These are phyloP conservation scores for Eublepharis macularius DNA, from an alignment of 2,113 vertebrate species.

Conservation along the genomic window DNA sequence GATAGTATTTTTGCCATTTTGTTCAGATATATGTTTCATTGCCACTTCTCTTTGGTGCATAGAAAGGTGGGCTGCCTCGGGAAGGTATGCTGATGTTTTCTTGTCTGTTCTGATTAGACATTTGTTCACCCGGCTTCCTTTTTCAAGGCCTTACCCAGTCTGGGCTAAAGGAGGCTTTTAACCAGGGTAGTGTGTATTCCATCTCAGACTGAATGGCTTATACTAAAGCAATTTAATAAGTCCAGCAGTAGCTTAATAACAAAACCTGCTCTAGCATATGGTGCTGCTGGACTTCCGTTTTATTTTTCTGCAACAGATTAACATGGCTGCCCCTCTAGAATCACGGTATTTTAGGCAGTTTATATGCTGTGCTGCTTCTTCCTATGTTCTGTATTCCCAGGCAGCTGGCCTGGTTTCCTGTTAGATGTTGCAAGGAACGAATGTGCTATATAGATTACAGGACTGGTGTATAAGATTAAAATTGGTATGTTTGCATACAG, in stretches of 20 bases:
- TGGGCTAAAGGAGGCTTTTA: not conserved
- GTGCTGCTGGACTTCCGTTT: too few relatives aligned
- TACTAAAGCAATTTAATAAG: not conserved
- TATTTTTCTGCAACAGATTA: too few relatives aligned
- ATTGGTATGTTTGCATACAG: conserved; percentile 61
- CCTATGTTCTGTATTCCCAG: conserved; percentile 47
- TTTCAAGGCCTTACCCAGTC: not conserved
- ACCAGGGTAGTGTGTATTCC: not conserved
- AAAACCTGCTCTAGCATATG: too few relatives aligned
- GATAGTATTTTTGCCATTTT: not conserved
- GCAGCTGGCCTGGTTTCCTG: conserved; percentile 68
- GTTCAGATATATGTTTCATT: not conserved
- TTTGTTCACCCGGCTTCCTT: too few relatives aligned
- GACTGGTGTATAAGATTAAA: conserved; percentile 68
- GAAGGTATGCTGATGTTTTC: not conserved
- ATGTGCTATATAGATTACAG: conserved; percentile 72
- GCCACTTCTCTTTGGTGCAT: not conserved
- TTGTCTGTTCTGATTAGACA: too few relatives aligned
- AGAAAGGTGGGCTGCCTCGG: not conserved
- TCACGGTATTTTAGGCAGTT: too few relatives aligned
- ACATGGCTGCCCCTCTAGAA: too few relatives aligned
- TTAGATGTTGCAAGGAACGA: conserved; percentile 68
- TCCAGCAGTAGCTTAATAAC: too few relatives aligned
- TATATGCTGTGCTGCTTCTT: conserved; percentile 39
- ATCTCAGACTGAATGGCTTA: conserved; percentile 63